These are phyloP conservation scores for Ciona savignyi DNA, from an alignment of 23 tunicate genomes.

Conservation along the genomic window DNA sequence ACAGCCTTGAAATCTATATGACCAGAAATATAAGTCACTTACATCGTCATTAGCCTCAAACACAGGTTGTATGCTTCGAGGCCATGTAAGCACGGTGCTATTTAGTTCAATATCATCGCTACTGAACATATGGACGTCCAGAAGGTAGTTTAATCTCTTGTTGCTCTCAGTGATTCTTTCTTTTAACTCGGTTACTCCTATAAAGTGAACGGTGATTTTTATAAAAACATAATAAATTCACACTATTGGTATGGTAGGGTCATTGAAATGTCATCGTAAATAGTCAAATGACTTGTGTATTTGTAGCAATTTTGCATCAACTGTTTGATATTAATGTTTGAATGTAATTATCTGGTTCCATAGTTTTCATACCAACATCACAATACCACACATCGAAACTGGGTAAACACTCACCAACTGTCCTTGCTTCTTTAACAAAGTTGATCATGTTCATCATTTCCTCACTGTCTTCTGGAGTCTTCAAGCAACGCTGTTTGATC, in stretches of 20 bases:
- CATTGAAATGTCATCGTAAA: too few species aligned
- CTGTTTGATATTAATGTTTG: too few species aligned
- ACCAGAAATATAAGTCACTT: neutral
- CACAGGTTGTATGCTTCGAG: constrained; percentile 51
- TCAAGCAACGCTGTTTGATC: constrained; percentile 77
- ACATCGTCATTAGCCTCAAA: constrained; percentile 87
- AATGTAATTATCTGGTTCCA: too few species aligned
- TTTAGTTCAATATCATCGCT: constrained; percentile 77
- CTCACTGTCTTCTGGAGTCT: constrained; percentile 82
- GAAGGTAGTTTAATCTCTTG: constrained; percentile 59
- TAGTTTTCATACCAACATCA: too few species aligned
- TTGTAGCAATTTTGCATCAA: too few species aligned
- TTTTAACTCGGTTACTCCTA: constrained; percentile 76
- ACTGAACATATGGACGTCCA: constrained; percentile 82
- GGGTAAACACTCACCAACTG: constrained; percentile 34
- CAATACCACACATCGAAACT: too few species aligned
- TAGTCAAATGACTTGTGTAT: too few species aligned
- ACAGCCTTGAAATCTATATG: neutral
- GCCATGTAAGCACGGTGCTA: constrained; percentile 91
- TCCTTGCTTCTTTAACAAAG: constrained; percentile 70
- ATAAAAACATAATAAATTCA: too few species aligned
- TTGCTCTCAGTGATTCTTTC: constrained; percentile 62
- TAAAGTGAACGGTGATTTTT: constrained; percentile 1
- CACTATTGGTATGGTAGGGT: too few species aligned
- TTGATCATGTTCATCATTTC: constrained; percentile 93